Percentiles rank a stretch among this genome's conserved stretches.
phyloP scores from a whole-genome alignment of 2,797 vertebrate species.

The Pempheris klunzingeri region DNA sequence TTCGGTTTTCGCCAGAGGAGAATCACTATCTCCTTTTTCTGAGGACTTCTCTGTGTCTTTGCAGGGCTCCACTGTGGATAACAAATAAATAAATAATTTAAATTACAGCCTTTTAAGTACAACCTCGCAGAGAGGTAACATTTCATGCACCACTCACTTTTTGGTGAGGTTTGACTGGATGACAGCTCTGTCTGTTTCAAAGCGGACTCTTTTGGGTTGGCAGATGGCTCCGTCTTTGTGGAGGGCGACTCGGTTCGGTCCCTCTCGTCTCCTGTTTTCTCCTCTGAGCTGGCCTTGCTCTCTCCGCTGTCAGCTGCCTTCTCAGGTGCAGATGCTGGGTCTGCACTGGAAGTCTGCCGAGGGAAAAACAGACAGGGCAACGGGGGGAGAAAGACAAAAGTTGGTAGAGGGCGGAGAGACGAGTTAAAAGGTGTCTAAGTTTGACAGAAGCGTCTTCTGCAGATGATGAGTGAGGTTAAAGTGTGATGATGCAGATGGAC shows the following conservation, averaged over 20 bases:
- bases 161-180: slow-evolving; percentile 75
- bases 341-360: slow-evolving; percentile 58
- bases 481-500: slow-evolving; percentile 36
- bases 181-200: slow-evolving; percentile 75
- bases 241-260: slow-evolving; percentile 80
- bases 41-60: slow-evolving; percentile 85
- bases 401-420: slow-evolving; percentile 43
- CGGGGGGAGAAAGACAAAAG: slow-evolving; percentile 15
- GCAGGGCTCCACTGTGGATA: slow-evolving; percentile 81
- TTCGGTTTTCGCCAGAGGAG: slow-evolving; percentile 81
- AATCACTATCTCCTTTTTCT: slow-evolving; percentile 86
- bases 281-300: slow-evolving; percentile 74
- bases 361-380: slow-evolving; percentile 27
- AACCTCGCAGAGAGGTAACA: slow-evolving; percentile 1
- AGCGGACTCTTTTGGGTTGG: slow-evolving; percentile 71
- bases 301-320: slow-evolving; percentile 80
- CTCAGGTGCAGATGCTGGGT: slow-evolving; percentile 68
- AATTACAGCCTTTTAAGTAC: slow-evolving; percentile 36
- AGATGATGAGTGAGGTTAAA: slow-evolving; percentile 25
- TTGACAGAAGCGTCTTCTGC: slow-evolving; percentile 44
- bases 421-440: slow-evolving; percentile 53
- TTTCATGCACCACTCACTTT: slow-evolving; percentile 76
- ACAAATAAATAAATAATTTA: slow-evolving; percentile 16
- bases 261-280: slow-evolving; percentile 82
- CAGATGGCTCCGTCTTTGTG: slow-evolving; percentile 69